Evolutionary conservation across 2,113 vertebrate species (phyloP), one percentile per base, ranked within the genome.

Genomic region (Barnardius zonarius): DNA sequence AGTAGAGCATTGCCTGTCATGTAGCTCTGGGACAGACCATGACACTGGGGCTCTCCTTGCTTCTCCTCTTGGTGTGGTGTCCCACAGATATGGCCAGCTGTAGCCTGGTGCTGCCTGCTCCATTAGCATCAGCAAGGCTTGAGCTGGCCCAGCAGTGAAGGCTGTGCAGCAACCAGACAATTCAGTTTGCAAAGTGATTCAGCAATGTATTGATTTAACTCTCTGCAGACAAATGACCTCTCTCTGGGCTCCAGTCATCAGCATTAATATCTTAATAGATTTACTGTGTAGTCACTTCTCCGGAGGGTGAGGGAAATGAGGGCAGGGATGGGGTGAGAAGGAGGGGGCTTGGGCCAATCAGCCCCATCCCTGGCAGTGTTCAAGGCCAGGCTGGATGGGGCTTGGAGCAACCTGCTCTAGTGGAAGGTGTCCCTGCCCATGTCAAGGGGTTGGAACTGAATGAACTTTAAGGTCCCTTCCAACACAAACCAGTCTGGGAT

Each of bases 141-240:
- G 61, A 59, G 88, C 78, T 51, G 49, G 37, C 22, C 73, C 69
- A 81, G 31, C 13, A 59, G 55, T 10, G 20, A 59, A 59, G 55
- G 20, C 55, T 59, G 55, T 22, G 55, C 55, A 46, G 48, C 48
- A 88, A 24, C 46, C 0, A 0, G 57, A 59, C 57, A 35, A 63
- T 51, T 87, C 51, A 59, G 86, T 76, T 87, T 89, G 81, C 73
- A 28, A 66, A 62, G 70, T 83, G 93, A 95, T 83, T 89, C 91
- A 95, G 95, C 88, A 80, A 77, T 3, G 4, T 74, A 96, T 93
- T 44, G 95, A 95, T 96, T 95, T n/a, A 86, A 90, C 83, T 86
- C 74, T 70, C 91, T 25, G 61, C 86, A 87, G 75, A 93, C 78
- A 91, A 86, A 92, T 10, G 51, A 89, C 91, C 86, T 95, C 78